Conservation (phyloP, 1,140 invertebrate species). For the Teleopsis dalmanni region DNA sequence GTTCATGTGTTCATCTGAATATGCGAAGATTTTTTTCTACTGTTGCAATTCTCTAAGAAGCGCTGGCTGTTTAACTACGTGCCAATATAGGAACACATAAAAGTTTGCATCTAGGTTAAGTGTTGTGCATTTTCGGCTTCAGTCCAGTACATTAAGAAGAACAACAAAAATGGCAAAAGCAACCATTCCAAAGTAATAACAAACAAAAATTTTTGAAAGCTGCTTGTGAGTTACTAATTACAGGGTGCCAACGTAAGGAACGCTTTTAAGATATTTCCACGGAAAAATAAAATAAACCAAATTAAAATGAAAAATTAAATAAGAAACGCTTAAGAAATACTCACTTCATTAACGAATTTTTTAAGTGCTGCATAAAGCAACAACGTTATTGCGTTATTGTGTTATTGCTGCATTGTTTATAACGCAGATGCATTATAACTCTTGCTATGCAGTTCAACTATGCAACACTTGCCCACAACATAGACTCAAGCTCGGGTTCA, state of each 20-base stretch:
- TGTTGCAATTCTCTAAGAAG: background rate
- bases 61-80: background rate
- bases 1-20: background rate
- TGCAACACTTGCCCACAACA: background rate
- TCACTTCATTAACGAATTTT: too few species aligned
- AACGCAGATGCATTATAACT: background rate
- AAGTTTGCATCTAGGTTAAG: constrained; percentile 7
- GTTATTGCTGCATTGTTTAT: background rate
- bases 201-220: constrained; percentile 4
- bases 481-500: background rate
- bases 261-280: constrained; percentile 4
- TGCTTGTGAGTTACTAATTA: constrained; percentile 9
- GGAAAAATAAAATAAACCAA: too few species aligned
- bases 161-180: constrained; percentile 11
- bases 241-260: constrained; percentile 8
- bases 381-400: background rate
- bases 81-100: background rate
- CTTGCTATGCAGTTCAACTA: background rate
- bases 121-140: too few species aligned
- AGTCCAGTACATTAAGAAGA: constrained; percentile 6
- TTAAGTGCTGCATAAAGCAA: constrained; percentile 7
- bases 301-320: too few species aligned
- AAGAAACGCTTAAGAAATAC: too few species aligned
- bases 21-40: background rate
- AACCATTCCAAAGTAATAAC: background rate